Evolutionary conservation across 2,113 vertebrate species (phyloP).

Genomic region (Callocephalon fimbriatum): DNA sequence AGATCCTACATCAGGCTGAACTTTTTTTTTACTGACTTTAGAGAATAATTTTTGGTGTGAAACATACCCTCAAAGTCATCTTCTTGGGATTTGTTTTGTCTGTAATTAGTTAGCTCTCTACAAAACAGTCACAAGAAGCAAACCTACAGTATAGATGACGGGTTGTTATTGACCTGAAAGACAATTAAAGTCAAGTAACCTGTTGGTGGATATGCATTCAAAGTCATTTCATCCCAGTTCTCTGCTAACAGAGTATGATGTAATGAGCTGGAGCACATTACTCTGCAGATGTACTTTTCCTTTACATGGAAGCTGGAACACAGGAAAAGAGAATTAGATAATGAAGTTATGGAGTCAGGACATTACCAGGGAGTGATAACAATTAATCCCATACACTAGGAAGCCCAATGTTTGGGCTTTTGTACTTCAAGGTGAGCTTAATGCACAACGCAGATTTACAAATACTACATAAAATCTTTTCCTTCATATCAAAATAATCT

Average conservation of each 20-base stretch:
- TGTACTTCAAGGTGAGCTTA: background rate
- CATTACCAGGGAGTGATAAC: background rate
- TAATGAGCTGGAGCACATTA: background rate
- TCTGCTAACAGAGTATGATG: background rate
- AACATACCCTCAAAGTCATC: background rate
- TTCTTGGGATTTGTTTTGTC: background rate
- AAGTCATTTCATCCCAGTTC: background rate
- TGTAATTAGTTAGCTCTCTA: background rate
- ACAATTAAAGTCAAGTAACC: background rate
- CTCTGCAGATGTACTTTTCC: background rate
- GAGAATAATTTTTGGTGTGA: background rate
- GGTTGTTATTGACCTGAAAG: background rate
- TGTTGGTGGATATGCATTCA: background rate
- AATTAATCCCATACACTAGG: background rate
- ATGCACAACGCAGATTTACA: background rate
- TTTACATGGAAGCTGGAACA: background rate
- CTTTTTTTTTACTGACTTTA: background rate
- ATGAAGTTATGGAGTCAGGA: background rate
- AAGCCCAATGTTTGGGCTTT: background rate
- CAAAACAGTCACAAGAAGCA: background rate
- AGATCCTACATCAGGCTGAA: background rate
- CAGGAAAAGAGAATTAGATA: background rate
- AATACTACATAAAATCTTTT: background rate
- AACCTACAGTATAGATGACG: background rate
- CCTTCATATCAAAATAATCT: background rate